Evolutionary conservation across 1,140 invertebrate species (phyloP).

Genomic region (Panagrolaimus sp.): DNA sequence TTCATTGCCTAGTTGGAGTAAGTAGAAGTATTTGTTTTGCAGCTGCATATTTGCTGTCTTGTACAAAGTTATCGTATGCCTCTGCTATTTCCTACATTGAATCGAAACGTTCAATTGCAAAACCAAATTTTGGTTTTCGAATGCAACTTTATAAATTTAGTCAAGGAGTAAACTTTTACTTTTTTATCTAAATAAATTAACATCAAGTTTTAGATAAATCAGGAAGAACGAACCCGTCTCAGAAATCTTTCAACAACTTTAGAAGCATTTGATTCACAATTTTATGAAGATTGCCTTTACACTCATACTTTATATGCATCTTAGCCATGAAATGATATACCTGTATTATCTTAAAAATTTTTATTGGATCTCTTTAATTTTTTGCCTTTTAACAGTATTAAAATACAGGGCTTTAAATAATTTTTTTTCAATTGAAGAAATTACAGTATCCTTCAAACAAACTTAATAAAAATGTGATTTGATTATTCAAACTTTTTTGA

Average conservation of each 20-base stretch:
- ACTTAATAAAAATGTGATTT: too few species aligned
- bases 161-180: not conserved
- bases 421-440: too few species aligned
- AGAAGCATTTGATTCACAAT: not conserved
- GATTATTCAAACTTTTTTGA: too few species aligned
- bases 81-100: constrained; percentile 9
- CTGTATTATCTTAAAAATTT: too few species aligned
- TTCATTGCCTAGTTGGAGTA: constrained; percentile 3
- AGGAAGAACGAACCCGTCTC: not conserved
- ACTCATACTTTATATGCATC: constrained; percentile 1
- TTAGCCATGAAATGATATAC: not conserved
- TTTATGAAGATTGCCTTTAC: not conserved
- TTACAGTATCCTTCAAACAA: too few species aligned
- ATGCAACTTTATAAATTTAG: constrained; percentile 8
- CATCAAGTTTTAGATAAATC: not conserved
- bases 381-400: too few species aligned
- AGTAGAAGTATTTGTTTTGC: constrained; percentile 5
- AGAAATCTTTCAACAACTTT: too few species aligned
- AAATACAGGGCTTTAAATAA: too few species aligned
- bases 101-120: constrained; percentile 2
- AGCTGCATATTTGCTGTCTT: not conserved
- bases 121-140: constrained; percentile 9
- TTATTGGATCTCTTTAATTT: too few species aligned
- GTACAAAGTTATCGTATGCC: not conserved
- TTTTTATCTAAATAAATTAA: not conserved